Percentiles rank a stretch among this genome's conserved stretches.
Conservation (phyloP, 2,888 invertebrate species). For the Eulithis testata region DNA sequence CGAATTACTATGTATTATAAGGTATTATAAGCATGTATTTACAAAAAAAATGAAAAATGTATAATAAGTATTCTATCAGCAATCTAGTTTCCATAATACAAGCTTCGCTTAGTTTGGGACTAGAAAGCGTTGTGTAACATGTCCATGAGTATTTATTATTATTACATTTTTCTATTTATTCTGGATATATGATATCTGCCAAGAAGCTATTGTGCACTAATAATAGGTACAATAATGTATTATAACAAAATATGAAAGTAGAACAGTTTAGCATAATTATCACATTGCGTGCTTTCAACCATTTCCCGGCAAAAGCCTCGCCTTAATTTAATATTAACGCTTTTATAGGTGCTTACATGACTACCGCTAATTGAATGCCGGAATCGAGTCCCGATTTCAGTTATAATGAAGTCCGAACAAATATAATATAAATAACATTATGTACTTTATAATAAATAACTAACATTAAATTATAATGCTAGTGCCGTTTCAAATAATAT, state of each 20-base stretch:
- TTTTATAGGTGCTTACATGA: slow-evolving; percentile 40
- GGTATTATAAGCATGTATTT: too few species aligned
- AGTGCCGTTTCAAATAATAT: too few species aligned
- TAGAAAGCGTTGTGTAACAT: too few species aligned
- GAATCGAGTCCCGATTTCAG: slow-evolving; percentile 19
- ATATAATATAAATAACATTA: background rate
- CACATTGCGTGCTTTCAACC: slow-evolving; percentile 38
- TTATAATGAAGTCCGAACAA: background rate
- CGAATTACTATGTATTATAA: too few species aligned
- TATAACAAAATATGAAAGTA: slow-evolving; percentile 34
- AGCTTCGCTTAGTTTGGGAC: too few species aligned
- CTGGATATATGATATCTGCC: background rate
- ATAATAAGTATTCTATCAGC: too few species aligned
- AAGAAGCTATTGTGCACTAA: slow-evolving; percentile 21
- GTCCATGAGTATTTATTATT: too few species aligned
- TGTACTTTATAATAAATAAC: too few species aligned
- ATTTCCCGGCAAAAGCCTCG: slow-evolving; percentile 35
- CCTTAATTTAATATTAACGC: slow-evolving; percentile 43
- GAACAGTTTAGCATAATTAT: slow-evolving; percentile 41
- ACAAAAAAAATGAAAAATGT: too few species aligned
- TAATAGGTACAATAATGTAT: slow-evolving; percentile 13
- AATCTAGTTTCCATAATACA: too few species aligned
- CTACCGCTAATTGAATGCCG: slow-evolving; percentile 36
- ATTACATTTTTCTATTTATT: too few species aligned
- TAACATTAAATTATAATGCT: too few species aligned